phyloP scores from a whole-genome alignment of 2,888 invertebrate species.

The Hoplodrina ambigua region DNA sequence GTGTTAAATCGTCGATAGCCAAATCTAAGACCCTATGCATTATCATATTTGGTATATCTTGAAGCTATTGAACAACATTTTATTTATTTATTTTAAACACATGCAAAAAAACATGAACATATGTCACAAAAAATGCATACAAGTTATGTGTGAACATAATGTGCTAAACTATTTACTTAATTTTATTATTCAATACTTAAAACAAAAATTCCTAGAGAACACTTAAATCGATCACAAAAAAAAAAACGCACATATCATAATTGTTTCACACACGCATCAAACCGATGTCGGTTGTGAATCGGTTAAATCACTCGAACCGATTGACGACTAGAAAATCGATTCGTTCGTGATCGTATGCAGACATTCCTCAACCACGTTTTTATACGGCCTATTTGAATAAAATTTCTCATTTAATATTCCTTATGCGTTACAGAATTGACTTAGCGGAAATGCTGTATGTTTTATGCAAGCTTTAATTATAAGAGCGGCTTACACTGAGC shows the following conservation, averaged over 20 bases:
- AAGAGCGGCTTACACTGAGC: slow-evolving; percentile 21
- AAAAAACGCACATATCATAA: slow-evolving; percentile 58
- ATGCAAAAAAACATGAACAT: no score
- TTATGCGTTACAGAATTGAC: slow-evolving; percentile 56
- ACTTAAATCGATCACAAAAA: slow-evolving; percentile 41
- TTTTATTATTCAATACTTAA: no score
- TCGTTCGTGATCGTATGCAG: slow-evolving; percentile 75
- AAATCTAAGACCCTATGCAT: no score
- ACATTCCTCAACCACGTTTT: slow-evolving; percentile 63
- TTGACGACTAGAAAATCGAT: slow-evolving; percentile 86
- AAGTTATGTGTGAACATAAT: background rate
- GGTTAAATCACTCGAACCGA: slow-evolving; percentile 83
- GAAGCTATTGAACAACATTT: no score
- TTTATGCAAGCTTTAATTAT: slow-evolving; percentile 60
- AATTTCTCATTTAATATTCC: slow-evolving; percentile 66
- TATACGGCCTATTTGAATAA: slow-evolving; percentile 65
- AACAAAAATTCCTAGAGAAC: background rate
- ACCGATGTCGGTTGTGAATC: slow-evolving; percentile 78
- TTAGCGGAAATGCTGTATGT: slow-evolving; percentile 64
- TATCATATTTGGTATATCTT: no score
- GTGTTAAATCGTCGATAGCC: no score
- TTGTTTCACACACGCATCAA: slow-evolving; percentile 68
- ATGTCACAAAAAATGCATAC: no score
- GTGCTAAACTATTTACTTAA: no score
- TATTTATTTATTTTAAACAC: no score